Base-by-base conservation (phyloP, 2,888 invertebrate species). In the Lasioglossum lativentre region DNA sequence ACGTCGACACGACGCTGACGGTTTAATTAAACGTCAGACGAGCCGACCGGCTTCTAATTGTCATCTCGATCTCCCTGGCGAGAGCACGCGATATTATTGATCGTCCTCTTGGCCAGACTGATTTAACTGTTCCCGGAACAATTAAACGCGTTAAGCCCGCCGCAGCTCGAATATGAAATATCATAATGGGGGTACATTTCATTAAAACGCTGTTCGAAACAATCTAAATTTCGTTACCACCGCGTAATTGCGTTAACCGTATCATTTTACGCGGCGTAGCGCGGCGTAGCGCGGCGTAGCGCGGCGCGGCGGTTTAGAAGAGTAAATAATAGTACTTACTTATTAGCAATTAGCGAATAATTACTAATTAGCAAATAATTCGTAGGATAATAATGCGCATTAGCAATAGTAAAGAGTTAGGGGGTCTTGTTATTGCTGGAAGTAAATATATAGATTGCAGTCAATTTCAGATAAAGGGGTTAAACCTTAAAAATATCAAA, bases 11-110 rank as follows among this genome's bases (percentile, higher is more conserved):
- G 38, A 30, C 56, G 40, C 45, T 78, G 45, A 78, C 75, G 78
- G 76, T 78, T 85, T 82, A 85, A 86, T 85, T 82, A 82, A 85
- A 70, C 82, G 82, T 68, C 78, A 77, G 59, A n/a, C 45, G n/a
- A 63, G 45, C 23, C 80, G 23, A 23, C 34, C 19, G 38, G 45
- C 34, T n/a, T 38, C 52, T 40, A 68, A 68, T 66, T 74, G 66
- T 74, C 72, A 34, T 47, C n/a, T 19, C 27, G n/a, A 27, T 47
- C n/a, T 27, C 16, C 4, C 23, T 0, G 27, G 14, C 59, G 14
- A 23, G 23, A 23, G 23, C 59, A 34, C 59, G 40, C 72, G 63
- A 68, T 75, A 66, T 66, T 40, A 52, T 30, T 34, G 79, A 73
- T 68, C n/a, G 38, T 52, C n/a, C 66, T 27, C 52, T 27, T 63